Evolutionary conservation across 1,140 invertebrate species (phyloP).

Genomic region (Episyrphus balteatus): DNA sequence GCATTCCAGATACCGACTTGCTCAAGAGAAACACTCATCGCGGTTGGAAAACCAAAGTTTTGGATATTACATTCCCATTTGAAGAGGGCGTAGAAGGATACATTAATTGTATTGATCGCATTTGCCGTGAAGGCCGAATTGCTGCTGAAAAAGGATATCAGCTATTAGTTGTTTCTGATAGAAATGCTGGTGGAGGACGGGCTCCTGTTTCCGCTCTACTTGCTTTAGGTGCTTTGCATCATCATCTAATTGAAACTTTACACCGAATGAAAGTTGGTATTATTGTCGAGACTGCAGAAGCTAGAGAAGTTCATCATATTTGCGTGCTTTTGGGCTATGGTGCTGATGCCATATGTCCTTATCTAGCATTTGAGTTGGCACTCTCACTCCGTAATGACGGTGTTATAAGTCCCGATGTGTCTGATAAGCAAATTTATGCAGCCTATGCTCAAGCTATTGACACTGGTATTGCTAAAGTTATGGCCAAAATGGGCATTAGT

Average conservation of each 20-base stretch:
- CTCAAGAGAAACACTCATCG: constrained; percentile 75
- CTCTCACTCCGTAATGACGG: constrained; percentile 69
- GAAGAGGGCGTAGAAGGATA: constrained; percentile 61
- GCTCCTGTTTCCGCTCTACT: constrained; percentile 75
- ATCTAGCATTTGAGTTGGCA: constrained; percentile 90
- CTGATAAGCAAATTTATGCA: constrained; percentile 76
- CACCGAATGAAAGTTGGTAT: constrained; percentile 94
- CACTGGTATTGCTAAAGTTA: constrained; percentile 71
- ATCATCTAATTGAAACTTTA: constrained; percentile 88
- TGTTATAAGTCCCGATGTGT: constrained; percentile 60
- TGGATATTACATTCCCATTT: constrained; percentile 82
- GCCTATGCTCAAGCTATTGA: constrained; percentile 52
- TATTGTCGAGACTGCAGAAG: constrained; percentile 87
- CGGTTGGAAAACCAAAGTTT: constrained; percentile 82
- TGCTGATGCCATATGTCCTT: constrained; percentile 95
- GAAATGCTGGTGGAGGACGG: constrained; percentile 56
- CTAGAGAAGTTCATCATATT: constrained; percentile 93
- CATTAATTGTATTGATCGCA: constrained; percentile 60
- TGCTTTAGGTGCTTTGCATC: constrained; percentile 85
- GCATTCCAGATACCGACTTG: constrained; percentile 79
- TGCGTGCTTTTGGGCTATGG: constrained; percentile 94
- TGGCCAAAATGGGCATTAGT: constrained; percentile 99
- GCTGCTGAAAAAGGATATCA: constrained; percentile 75
- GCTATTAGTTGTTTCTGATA: constrained; percentile 82
- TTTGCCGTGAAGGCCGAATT: constrained; percentile 69